Base-by-base conservation (phyloP, 23 tunicate genomes). In the Corella eumyota region DNA sequence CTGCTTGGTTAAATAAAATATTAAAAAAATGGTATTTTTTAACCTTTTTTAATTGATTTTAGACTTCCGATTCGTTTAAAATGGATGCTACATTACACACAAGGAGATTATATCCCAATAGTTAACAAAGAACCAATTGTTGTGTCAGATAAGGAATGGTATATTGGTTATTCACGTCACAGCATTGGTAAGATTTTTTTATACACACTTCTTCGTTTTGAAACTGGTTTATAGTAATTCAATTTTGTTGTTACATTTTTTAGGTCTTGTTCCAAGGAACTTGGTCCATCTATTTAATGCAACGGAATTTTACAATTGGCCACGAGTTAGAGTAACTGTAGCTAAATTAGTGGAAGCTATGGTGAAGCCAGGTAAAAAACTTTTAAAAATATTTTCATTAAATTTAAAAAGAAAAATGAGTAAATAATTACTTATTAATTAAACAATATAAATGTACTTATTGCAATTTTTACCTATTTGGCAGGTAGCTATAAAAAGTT, bases 251-350 rank as follows among this genome's bases (percentile, higher is more conserved):
- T 6, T 21, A 40, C 9, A 29, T 44, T 67, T 25, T 33, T 32
- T 73, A 82, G 92, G 92, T 4, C 51, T 82, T 1, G 64, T 82
- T 17, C 92, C 70, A 28, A 82, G 57, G 30, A 50, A 58, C 17
- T 30, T 56, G 24, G 76, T 73, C 13, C 50, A 48, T 17, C 23
- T 73, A 4, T 36, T 72, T 63, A 76, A 67, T 34, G n/a, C n/a
- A n/a, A n/a, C n/a, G n/a, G n/a, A n/a, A n/a, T n/a, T n/a, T 52
- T 52, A 50, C 66, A 45, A 67, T 44, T 61, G 70, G 71, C 4
- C 45, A 37, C 53, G 65, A 46, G 67, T 45, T 9, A 38, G 74
- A 34, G 32, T 74, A 29, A 28, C 76, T 2, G 62, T 44, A 17
- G 53, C 50, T 32, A 77, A 74, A 25, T 4, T 82, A 0, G 57